phyloP scores from a whole-genome alignment of 2,113 vertebrate species.

The Leucosticte australis region DNA sequence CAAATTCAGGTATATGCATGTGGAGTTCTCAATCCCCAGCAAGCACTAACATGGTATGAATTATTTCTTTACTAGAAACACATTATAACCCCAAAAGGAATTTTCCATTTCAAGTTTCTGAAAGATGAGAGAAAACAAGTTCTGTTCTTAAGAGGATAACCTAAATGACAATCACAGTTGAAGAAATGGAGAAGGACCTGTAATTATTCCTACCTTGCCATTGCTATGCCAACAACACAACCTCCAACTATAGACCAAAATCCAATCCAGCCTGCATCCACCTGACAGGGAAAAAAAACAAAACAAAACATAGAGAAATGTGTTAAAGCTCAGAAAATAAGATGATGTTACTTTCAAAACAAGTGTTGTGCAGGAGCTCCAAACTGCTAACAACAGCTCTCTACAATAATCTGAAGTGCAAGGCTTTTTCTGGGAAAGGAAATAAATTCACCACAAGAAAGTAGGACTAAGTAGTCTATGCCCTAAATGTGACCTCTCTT shows the following conservation, averaged over 20 bases:
- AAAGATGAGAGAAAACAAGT: background rate
- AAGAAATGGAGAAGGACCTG: background rate
- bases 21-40: background rate
- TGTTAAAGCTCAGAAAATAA: constrained; percentile 12
- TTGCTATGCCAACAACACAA: constrained; percentile 92
- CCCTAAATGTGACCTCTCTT: background rate
- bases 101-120: background rate
- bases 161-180: background rate
- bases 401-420: background rate
- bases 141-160: background rate
- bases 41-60: background rate
- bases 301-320: background rate
- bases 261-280: constrained; percentile 97
- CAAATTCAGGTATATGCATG: background rate
- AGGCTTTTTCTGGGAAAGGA: background rate
- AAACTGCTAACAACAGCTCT: background rate
- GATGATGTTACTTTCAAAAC: background rate
- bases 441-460: constrained; percentile 36
- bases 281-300: constrained; percentile 69
- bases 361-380: background rate
- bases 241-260: constrained; percentile 96
- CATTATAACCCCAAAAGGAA: background rate
- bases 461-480: background rate
- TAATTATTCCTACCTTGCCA: constrained; percentile 85
- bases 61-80: background rate